These are phyloP conservation scores for Garra rufa DNA, from an alignment of 2,113 vertebrate genomes.

Conservation along the genomic window DNA sequence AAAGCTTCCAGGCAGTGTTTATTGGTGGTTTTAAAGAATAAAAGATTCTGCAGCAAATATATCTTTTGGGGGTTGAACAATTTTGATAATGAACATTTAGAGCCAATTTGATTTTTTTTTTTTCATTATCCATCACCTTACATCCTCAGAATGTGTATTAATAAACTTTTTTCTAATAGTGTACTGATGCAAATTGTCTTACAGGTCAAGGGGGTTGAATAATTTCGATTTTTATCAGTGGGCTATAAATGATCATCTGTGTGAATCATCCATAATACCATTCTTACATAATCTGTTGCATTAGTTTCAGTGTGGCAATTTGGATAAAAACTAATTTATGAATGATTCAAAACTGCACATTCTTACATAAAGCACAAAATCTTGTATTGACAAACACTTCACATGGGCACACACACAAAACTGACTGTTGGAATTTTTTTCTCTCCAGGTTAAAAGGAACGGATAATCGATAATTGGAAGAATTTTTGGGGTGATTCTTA, in stretches of 20 bases:
- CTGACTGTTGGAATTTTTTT: background rate
- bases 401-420: too few relatives aligned
- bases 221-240: background rate
- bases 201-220: too few relatives aligned
- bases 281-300: background rate
- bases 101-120: too few relatives aligned
- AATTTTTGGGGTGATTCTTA: slow-evolving; percentile 12
- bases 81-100: too few relatives aligned
- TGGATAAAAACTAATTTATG: background rate
- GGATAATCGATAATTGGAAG: slow-evolving; percentile 46
- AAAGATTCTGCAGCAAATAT: too few relatives aligned
- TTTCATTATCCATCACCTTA: too few relatives aligned
- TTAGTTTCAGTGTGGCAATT: background rate
- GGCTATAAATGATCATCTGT: background rate
- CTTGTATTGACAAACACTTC: background rate
- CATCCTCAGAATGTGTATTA: too few relatives aligned
- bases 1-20: too few relatives aligned
- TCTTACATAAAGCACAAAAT: slow-evolving; percentile 47
- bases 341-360: background rate
- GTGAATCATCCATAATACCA: background rate
- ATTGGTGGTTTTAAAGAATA: too few relatives aligned
- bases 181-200: too few relatives aligned
- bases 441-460: slow-evolving; percentile 49
- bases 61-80: too few relatives aligned
- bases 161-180: too few relatives aligned